phyloP scores from a whole-genome alignment of 2,888 invertebrate species.

The Eupithecia subumbrata region DNA sequence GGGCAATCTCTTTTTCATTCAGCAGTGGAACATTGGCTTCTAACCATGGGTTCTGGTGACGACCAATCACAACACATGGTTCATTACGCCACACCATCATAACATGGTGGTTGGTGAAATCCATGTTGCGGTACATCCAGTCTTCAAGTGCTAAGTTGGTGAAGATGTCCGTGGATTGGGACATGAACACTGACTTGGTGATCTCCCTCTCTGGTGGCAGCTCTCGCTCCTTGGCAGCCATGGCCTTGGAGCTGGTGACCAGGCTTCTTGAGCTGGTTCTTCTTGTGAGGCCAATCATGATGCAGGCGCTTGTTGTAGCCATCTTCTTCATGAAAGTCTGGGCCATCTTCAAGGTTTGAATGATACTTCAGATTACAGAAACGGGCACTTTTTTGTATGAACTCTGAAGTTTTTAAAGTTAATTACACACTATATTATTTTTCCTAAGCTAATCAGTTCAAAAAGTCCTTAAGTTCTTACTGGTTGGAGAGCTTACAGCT shows the following conservation, averaged over 20 bases:
- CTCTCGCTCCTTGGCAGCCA: slow-evolving; percentile 59
- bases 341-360: slow-evolving; percentile 70
- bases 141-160: slow-evolving; percentile 98
- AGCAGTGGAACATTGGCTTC: slow-evolving; percentile 92
- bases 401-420: slow-evolving; percentile 66
- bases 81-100: slow-evolving; percentile 96
- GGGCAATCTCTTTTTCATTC: slow-evolving; percentile 86
- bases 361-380: slow-evolving; percentile 48
- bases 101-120: slow-evolving; percentile 92
- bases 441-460: slow-evolving; percentile 53
- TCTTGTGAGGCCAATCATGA: slow-evolving; percentile 70
- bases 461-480: slow-evolving; percentile 61
- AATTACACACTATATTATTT: slow-evolving; percentile 53
- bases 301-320: slow-evolving; percentile 68
- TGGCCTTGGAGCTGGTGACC: slow-evolving; percentile 58
- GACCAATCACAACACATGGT: slow-evolving; percentile 97
- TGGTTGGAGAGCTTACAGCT: slow-evolving; percentile 58
- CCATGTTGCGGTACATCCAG: slow-evolving; percentile 95
- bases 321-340: slow-evolving; percentile 77
- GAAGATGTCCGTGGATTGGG: slow-evolving; percentile 95
- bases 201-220: slow-evolving; percentile 80
- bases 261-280: slow-evolving; percentile 68
- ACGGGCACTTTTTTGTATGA: slow-evolving; percentile 82
- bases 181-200: slow-evolving; percentile 95
- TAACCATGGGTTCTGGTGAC: slow-evolving; percentile 98